phyloP scores from a whole-genome alignment of 2,113 vertebrate species.

The Ammodytes dubius region DNA sequence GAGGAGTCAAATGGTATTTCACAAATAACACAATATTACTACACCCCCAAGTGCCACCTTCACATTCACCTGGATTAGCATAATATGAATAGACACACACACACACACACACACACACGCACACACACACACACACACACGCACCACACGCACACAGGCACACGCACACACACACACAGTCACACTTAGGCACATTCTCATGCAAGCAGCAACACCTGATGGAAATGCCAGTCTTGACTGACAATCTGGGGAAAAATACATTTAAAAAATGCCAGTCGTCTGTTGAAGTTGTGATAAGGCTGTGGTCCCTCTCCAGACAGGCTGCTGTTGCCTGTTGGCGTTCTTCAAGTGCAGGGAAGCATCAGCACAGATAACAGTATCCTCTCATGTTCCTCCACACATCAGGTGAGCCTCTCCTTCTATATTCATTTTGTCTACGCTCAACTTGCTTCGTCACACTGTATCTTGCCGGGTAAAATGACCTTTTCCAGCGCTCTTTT shows the following conservation, averaged over 20 bases:
- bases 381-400: constrained; percentile 57
- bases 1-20: constrained; percentile 55
- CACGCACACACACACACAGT: neutral
- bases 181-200: neutral
- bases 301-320: constrained; percentile 38
- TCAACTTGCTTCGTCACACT: constrained; percentile 6
- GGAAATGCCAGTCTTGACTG: constrained; percentile 75
- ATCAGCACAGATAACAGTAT: constrained; percentile 62
- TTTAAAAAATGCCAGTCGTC: constrained; percentile 56
- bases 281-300: constrained; percentile 71
- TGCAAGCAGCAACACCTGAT: constrained; percentile 52
- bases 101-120: constrained; percentile 12
- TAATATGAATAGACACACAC: constrained; percentile 16
- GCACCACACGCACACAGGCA: neutral
- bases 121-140: neutral
- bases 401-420: constrained; percentile 36
- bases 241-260: constrained; percentile 71
- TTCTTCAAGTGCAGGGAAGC: constrained; percentile 41
- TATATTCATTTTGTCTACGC: constrained; percentile 11
- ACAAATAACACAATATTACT: constrained; percentile 34
- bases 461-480: constrained; percentile 14
- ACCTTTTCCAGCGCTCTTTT: neutral
- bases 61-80: constrained; percentile 34
- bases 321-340: constrained; percentile 40
- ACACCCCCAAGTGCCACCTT: constrained; percentile 13